Conservation (phyloP, 2,113 vertebrate genomes). For the Micronisus gabar region DNA sequence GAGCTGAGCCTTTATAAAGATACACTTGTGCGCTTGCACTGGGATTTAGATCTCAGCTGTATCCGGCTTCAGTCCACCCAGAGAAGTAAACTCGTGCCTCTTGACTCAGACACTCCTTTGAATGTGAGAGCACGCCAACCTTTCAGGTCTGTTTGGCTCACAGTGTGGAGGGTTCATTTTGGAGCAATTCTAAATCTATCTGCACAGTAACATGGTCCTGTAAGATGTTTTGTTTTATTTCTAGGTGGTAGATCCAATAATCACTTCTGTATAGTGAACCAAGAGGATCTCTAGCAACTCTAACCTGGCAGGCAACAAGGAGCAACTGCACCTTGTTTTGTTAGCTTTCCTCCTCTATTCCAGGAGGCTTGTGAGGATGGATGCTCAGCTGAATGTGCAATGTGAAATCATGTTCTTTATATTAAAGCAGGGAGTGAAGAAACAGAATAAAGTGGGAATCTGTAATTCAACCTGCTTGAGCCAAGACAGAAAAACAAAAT, state of each 20-base stretch:
- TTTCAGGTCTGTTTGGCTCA: not conserved
- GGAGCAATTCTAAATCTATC: not conserved
- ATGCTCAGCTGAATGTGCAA: not conserved
- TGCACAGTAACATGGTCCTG: not conserved
- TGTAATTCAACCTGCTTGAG: not conserved
- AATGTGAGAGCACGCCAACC: not conserved
- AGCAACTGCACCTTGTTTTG: not conserved
- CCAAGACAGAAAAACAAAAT: not conserved
- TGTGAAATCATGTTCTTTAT: not conserved
- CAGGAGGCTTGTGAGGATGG: not conserved
- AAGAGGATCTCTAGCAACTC: not conserved
- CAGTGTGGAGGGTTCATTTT: not conserved
- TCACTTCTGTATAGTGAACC: not conserved
- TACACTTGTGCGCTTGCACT: not conserved
- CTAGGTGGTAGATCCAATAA: not conserved
- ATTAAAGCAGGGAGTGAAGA: not conserved
- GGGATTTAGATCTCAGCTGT: not conserved
- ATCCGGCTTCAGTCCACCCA: not conserved
- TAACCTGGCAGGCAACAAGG: not conserved
- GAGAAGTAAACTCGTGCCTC: not conserved
- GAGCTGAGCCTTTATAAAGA: not conserved
- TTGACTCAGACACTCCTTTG: not conserved
- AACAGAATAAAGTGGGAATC: not conserved
- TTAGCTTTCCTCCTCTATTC: not conserved
- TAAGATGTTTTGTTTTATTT: not conserved